A percentile compares a stretch with the other conserved stretches of the same genome.
phyloP scores from a whole-genome alignment of 2,888 invertebrate species.

The Lacanobia wlatinum region DNA sequence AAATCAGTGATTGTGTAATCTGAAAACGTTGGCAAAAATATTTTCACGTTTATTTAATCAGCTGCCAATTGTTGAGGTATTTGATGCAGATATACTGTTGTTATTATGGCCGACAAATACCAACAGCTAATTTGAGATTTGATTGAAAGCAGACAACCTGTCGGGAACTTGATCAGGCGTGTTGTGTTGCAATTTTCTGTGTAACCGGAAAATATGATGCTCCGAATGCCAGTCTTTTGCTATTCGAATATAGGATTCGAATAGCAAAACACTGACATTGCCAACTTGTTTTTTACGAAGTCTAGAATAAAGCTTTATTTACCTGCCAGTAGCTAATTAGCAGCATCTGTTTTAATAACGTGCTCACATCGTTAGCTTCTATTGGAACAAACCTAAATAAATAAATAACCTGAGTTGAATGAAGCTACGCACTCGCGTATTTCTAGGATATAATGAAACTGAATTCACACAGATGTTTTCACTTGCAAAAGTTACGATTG shows the following conservation, averaged over 20 bases:
- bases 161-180: conserved; percentile 4
- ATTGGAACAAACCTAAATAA: conserved; percentile 2
- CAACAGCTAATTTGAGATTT: not conserved
- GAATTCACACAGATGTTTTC: conserved; percentile 19
- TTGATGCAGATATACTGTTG: not conserved
- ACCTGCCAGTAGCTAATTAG: conserved; percentile 2
- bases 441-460: conserved; percentile 14
- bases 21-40: not conserved
- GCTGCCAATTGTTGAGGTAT: not conserved
- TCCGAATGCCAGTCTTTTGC: conserved; percentile 1
- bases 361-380: conserved; percentile 25
- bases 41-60: not conserved
- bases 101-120: too few species aligned
- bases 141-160: conserved; percentile 11
- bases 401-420: conserved; percentile 12
- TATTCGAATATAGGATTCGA: too few species aligned
- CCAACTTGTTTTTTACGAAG: not conserved
- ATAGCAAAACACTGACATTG: not conserved
- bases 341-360: conserved; percentile 20
- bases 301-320: not conserved
- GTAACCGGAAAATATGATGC: not conserved
- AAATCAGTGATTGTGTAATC: not conserved
- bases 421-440: conserved; percentile 7
- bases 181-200: not conserved
- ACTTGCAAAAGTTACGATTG: conserved; percentile 15